Evolutionary conservation across 2,797 vertebrate genomes (phyloP), one percentile per base, ranked within the genome.

Genomic region (Paedocypris micromegethes): DNA sequence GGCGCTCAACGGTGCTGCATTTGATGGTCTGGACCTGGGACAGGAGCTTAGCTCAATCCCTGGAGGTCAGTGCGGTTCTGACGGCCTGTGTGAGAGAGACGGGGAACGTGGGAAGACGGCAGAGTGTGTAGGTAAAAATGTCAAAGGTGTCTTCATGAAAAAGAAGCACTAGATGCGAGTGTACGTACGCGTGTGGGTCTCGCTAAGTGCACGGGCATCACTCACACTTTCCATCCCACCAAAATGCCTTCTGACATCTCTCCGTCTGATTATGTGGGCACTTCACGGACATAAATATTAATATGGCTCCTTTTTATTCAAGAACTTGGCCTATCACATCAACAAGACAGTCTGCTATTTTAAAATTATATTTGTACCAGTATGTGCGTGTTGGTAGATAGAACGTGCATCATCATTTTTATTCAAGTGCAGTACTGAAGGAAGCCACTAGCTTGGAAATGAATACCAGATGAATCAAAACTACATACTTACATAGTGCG

Each of bases 211-310:
- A 66, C 75, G 69, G 74, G 72, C 79, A 82, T 84, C 78, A 79
- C 80, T 78, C 77, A 86, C 80, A 81, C 70, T 75, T 79, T 73
- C 77, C 80, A 80, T 83, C 81, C 79, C 81, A 75, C 82, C 82
- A 83, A 80, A 82, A 80, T 78, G 77, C 82, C 80, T 83, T 71
- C 85, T 88, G 86, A 88, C 86, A 86, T 83, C 79, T 80, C 82
- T 82, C 82, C 84, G 83, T 89, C 86, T 89, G 87, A 91, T 90
- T 90, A 87, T 86, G 84, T 86, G 87, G 86, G 88, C 90, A 91
- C 89, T 91, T 90, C 88, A 86, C 78, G 80, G 78, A 78, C 83
- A 91, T 90, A 89, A 89, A 91, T 91, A 90, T 91, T 90, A 90
- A 91, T 90, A 86, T 81, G 83, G 86, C 86, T 90, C 83, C 86